Conservation (phyloP, 2,888 invertebrate genomes). For the Coleophora deauratella region DNA sequence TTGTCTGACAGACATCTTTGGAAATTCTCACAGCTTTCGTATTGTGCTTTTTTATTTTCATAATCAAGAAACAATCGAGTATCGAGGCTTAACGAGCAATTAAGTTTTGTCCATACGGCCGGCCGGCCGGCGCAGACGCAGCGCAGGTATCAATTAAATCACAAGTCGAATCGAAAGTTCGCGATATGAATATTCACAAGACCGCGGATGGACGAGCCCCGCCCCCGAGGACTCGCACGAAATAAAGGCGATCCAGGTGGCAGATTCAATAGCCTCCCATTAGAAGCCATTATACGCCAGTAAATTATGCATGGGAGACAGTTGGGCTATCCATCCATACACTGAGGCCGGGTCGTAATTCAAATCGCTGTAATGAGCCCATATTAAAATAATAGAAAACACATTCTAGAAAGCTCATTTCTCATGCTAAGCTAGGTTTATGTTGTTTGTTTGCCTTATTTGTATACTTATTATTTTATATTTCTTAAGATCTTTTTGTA, state of each 20-base stretch:
- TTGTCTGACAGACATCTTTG: slow-evolving; percentile 38
- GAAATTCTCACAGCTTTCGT: slow-evolving; percentile 33
- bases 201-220: slow-evolving; percentile 26
- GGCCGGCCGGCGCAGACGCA: slow-evolving; percentile 35
- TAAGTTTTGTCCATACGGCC: slow-evolving; percentile 54
- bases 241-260: slow-evolving; percentile 64
- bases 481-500: no score
- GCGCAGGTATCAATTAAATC: slow-evolving; percentile 59
- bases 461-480: no score
- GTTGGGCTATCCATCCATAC: slow-evolving; percentile 49
- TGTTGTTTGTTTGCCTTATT: no score
- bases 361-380: slow-evolving; percentile 53
- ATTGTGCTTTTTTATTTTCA: slow-evolving; percentile 49
- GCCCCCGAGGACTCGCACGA: slow-evolving; percentile 34
- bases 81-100: slow-evolving; percentile 66
- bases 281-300: slow-evolving; percentile 70
- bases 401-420: slow-evolving; percentile 20
- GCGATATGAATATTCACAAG: slow-evolving; percentile 63
- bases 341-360: slow-evolving; percentile 54
- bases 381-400: slow-evolving; percentile 41
- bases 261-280: slow-evolving; percentile 70
- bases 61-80: slow-evolving; percentile 64
- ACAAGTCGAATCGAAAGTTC: slow-evolving; percentile 36
- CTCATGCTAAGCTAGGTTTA: no score
- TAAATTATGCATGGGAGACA: slow-evolving; percentile 66